These are phyloP conservation scores for Ridgeia piscesae DNA, from an alignment of 1,140 invertebrate species.

Conservation along the genomic window DNA sequence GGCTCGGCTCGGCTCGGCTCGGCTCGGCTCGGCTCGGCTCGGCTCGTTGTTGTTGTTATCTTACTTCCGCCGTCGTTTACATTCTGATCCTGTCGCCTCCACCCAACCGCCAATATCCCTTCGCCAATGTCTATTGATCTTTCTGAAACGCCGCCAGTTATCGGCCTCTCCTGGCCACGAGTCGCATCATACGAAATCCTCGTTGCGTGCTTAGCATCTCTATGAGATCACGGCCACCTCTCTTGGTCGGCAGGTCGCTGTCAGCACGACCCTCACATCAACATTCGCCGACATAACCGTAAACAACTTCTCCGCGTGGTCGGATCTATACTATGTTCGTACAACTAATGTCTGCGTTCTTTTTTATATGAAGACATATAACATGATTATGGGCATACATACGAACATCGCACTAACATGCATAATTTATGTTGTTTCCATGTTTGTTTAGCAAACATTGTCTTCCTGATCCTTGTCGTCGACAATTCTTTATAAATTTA, in stretches of 20 bases:
- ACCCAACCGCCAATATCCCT: not conserved
- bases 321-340: not conserved
- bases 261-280: not conserved
- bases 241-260: not conserved
- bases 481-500: too few relatives aligned
- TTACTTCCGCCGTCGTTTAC: not conserved
- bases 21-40: too few relatives aligned
- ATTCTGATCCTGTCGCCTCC: not conserved
- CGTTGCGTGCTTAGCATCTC: not conserved
- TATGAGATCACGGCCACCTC: not conserved
- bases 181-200: not conserved
- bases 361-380: too few relatives aligned
- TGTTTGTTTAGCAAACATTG: too few relatives aligned
- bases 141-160: not conserved
- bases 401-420: too few relatives aligned
- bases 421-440: too few relatives aligned
- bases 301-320: not conserved
- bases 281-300: not conserved
- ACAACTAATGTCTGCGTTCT: too few relatives aligned
- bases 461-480: too few relatives aligned
- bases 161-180: not conserved
- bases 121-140: not conserved
- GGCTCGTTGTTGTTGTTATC: slow-evolving; percentile 12
- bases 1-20: too few relatives aligned
- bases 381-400: too few relatives aligned